phyloP scores from a whole-genome alignment of 2,888 invertebrate genomes.

The Pardosa pseudoannulata region DNA sequence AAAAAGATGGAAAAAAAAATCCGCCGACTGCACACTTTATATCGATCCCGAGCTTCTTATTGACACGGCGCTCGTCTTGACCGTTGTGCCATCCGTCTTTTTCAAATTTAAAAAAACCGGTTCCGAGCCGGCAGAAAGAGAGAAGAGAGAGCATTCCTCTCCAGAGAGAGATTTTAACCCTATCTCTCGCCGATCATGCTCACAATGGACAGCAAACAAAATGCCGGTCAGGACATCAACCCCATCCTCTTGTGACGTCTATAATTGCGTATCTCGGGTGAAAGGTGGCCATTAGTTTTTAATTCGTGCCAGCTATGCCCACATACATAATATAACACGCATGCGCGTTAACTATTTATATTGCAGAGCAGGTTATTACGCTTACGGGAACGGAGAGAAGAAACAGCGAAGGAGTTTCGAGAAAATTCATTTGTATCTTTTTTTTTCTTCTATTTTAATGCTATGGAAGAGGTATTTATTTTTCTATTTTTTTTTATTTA shows the following conservation, averaged over 20 bases:
- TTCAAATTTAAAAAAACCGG: conserved; percentile 13
- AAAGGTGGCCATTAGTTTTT: conserved; percentile 9
- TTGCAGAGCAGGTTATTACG: not conserved
- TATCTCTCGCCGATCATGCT: conserved; percentile 1
- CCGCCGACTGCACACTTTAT: not conserved
- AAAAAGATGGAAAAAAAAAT: not conserved
- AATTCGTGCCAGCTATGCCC: not conserved
- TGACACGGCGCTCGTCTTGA: conserved; percentile 11
- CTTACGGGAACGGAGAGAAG: too few species aligned
- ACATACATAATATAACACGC: not conserved
- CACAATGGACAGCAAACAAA: conserved; percentile 14
- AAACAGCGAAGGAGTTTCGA: too few species aligned
- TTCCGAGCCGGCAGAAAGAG: not conserved
- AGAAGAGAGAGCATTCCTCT: not conserved
- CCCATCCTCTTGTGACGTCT: not conserved
- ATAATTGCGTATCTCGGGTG: conserved; percentile 6
- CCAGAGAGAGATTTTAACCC: not conserved
- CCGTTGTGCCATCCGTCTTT: conserved; percentile 11
- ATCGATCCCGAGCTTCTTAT: not conserved
- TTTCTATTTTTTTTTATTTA: too few species aligned
- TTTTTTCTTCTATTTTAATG: too few species aligned
- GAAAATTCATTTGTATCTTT: too few species aligned
- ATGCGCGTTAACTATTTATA: not conserved
- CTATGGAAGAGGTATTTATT: too few species aligned
- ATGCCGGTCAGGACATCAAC: conserved; percentile 12